A percentile compares a stretch with the other conserved stretches of the same genome.
Evolutionary conservation across 2,113 vertebrate species (phyloP).

Genomic region (Cricetomys ansorgei): DNA sequence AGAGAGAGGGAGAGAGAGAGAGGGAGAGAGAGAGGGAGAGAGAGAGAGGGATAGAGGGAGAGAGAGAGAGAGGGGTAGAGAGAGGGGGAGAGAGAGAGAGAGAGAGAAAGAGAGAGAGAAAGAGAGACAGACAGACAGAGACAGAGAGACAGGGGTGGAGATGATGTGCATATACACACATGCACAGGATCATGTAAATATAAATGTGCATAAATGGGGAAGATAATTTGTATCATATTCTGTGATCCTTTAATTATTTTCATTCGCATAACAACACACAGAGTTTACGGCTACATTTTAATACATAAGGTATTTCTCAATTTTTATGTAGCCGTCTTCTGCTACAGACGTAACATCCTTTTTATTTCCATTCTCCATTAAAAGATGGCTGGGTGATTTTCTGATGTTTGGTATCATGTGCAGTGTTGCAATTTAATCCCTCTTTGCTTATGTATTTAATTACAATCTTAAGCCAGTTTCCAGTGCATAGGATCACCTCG

Average conservation of each 20-base stretch:
- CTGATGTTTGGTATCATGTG: neutral
- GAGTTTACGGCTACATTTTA: neutral
- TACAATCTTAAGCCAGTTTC: neutral
- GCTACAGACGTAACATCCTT: neutral
- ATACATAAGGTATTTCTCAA: neutral
- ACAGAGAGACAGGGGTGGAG: neutral
- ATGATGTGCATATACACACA: neutral
- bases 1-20: neutral
- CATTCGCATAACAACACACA: neutral
- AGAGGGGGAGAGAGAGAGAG: neutral
- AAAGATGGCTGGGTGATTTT: neutral
- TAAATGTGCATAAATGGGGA: neutral
- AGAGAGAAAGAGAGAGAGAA: neutral
- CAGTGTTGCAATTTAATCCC: neutral
- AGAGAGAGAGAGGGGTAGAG: neutral
- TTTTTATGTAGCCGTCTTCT: neutral
- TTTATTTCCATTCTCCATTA: slow-evolving; percentile 18
- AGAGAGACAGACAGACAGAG: neutral
- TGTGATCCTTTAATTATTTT: neutral
- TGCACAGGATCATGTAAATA: neutral
- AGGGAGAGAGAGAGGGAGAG: neutral
- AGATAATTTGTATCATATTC: neutral
- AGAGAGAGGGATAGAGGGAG: neutral
- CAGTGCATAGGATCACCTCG: neutral
- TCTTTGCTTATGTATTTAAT: neutral